phyloP scores from a whole-genome alignment of 2,113 vertebrate genomes.

The Poecilia latipinna region DNA sequence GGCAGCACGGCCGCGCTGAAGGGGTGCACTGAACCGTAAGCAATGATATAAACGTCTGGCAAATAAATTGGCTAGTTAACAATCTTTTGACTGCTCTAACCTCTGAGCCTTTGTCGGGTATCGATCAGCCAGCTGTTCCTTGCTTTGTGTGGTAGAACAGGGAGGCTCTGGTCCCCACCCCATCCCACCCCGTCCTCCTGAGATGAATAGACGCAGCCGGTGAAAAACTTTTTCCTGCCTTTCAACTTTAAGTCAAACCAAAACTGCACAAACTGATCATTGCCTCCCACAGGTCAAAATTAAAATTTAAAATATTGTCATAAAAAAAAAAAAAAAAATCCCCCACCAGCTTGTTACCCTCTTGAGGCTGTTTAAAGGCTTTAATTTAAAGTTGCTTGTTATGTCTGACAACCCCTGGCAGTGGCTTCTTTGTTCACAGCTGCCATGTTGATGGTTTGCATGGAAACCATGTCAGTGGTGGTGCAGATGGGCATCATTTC shows the following conservation, averaged over 20 bases:
- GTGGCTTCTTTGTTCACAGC: conserved; percentile 46
- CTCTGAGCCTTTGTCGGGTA: conserved; percentile 81
- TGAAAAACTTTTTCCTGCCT: conserved; percentile 51
- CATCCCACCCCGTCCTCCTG: conserved; percentile 39
- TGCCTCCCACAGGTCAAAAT: not conserved
- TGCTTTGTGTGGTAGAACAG: conserved; percentile 71
- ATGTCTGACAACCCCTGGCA: conserved; percentile 24
- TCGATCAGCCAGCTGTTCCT: conserved; percentile 84
- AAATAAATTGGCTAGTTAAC: conserved; percentile 87
- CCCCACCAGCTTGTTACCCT: conserved; percentile 1
- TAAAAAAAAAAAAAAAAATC: conserved; percentile 14
- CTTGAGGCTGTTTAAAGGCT: conserved; percentile 26
- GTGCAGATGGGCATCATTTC: conserved; percentile 62
- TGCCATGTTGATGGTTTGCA: conserved; percentile 52
- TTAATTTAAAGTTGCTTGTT: conserved; percentile 49
- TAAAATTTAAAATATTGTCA: conserved; percentile 4
- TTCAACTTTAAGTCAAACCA: conserved; percentile 39
- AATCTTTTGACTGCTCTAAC: conserved; percentile 86
- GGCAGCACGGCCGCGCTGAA: conserved; percentile 73
- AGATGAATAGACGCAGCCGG: conserved; percentile 62
- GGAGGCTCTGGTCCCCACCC: conserved; percentile 64
- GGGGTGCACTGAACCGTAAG: conserved; percentile 79
- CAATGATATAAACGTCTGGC: conserved; percentile 85
- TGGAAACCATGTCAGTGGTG: conserved; percentile 54
- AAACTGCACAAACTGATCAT: conserved; percentile 24